phyloP scores from a whole-genome alignment of 2,888 invertebrate species.

The Bruchidius siliquastri region DNA sequence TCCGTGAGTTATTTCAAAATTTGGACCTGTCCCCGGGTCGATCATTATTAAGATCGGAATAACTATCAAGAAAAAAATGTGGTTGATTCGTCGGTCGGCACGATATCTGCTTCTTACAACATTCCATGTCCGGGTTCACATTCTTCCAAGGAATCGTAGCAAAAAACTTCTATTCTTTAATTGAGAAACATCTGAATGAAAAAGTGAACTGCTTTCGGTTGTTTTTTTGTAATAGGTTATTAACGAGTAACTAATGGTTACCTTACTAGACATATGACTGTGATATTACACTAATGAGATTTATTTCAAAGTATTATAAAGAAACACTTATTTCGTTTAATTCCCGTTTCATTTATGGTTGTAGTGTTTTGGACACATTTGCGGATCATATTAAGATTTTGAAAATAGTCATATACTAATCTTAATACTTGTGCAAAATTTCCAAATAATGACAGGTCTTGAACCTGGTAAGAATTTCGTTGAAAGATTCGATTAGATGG shows the following conservation, averaged over 20 bases:
- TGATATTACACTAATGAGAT: not conserved
- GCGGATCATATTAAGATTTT: too few species aligned
- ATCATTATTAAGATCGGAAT: not conserved
- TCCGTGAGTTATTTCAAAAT: not conserved
- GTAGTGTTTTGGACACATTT: not conserved
- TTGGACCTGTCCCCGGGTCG: not conserved
- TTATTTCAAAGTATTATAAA: not conserved
- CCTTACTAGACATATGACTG: not conserved
- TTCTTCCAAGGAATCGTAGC: not conserved
- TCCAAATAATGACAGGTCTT: too few species aligned
- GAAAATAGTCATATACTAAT: too few species aligned
- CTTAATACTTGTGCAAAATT: too few species aligned
- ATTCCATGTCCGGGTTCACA: not conserved
- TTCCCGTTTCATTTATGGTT: not conserved
- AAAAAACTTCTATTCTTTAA: not conserved
- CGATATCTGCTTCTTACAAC: not conserved
- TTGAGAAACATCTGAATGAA: not conserved
- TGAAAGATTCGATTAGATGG: too few species aligned
- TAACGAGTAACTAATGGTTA: not conserved
- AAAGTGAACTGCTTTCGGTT: not conserved
- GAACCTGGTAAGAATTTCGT: too few species aligned
- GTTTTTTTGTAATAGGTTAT: not conserved
- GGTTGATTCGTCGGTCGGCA: not conserved
- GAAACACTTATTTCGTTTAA: not conserved
- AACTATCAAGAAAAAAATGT: not conserved